Percentiles rank a stretch among this genome's conserved stretches.
Evolutionary conservation across 2,113 vertebrate species (phyloP).

Genomic region (Nannospalax galili): DNA sequence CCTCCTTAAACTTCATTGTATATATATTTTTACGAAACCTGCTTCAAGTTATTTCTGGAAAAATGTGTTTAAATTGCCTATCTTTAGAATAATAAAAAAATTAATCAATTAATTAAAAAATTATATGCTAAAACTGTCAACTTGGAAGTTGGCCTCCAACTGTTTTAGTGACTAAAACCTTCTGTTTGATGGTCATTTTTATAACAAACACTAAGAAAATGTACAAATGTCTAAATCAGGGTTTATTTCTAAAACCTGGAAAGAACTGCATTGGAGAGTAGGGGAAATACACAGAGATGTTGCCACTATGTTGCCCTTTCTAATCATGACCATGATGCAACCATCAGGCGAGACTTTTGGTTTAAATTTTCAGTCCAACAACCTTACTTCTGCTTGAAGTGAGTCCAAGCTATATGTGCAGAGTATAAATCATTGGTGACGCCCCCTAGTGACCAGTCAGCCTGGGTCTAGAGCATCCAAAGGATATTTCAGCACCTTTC

Average conservation of each 20-base stretch:
- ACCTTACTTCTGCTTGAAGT: neutral
- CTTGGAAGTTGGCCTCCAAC: constrained; percentile 40
- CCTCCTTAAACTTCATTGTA: too few relatives aligned
- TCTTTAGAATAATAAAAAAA: too few relatives aligned
- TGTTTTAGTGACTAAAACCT: constrained; percentile 56
- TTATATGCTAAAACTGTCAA: constrained; percentile 46
- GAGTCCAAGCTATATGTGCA: neutral
- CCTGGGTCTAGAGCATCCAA: neutral
- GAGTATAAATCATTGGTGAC: neutral
- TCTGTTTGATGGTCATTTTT: constrained; percentile 58
- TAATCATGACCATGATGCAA: neutral
- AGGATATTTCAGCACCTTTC: neutral
- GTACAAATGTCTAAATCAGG: constrained; percentile 53
- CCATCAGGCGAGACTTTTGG: neutral
- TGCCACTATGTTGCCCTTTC: neutral
- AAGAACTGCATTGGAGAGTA: neutral
- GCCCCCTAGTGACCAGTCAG: too few relatives aligned
- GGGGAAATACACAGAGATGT: neutral
- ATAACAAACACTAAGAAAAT: constrained; percentile 62
- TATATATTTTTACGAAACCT: too few relatives aligned
- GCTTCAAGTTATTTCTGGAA: too few relatives aligned
- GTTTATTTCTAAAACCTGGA: neutral
- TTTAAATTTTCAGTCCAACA: neutral
- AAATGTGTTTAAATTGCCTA: too few relatives aligned
- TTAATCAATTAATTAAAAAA: too few relatives aligned